Evolutionary conservation across 2,113 vertebrate genomes (phyloP).

Genomic region (Talpa occidentalis): DNA sequence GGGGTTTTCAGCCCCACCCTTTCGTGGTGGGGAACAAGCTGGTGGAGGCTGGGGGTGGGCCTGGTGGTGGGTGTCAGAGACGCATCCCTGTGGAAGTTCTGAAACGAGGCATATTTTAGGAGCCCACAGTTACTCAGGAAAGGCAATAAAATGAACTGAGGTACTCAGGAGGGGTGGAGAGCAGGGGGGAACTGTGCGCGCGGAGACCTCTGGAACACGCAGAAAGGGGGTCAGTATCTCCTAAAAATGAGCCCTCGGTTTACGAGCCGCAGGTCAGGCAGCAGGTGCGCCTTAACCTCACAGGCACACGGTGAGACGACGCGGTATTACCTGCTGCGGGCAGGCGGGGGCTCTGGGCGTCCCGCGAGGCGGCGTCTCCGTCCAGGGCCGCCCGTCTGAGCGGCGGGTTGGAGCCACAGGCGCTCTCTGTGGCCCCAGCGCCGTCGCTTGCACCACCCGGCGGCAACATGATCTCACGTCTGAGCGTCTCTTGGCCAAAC

Average conservation of each 20-base stretch:
- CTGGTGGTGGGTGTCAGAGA: not conserved
- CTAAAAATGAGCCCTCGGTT: not conserved
- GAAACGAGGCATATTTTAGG: not conserved
- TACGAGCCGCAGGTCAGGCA: not conserved
- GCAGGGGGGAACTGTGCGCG: not conserved
- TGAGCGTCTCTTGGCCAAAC: not conserved
- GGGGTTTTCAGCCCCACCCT: conserved; percentile 18
- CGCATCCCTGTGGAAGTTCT: not conserved
- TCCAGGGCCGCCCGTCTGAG: not conserved
- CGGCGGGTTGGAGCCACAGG: not conserved
- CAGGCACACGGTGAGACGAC: not conserved
- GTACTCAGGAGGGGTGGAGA: not conserved
- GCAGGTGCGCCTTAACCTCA: not conserved
- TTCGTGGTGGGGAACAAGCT: not conserved
- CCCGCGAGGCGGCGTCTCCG: not conserved
- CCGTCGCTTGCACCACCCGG: not conserved
- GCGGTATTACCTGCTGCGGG: not conserved
- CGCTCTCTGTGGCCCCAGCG: not conserved
- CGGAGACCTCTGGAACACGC: not conserved
- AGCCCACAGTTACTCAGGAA: not conserved
- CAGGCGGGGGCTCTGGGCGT: not conserved
- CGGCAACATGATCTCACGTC: not conserved
- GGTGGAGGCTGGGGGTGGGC: too few species aligned
- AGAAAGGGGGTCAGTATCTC: not conserved
- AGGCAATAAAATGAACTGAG: not conserved